phyloP scores from a whole-genome alignment of 2,888 invertebrate species.

The Lobophora halterata region DNA sequence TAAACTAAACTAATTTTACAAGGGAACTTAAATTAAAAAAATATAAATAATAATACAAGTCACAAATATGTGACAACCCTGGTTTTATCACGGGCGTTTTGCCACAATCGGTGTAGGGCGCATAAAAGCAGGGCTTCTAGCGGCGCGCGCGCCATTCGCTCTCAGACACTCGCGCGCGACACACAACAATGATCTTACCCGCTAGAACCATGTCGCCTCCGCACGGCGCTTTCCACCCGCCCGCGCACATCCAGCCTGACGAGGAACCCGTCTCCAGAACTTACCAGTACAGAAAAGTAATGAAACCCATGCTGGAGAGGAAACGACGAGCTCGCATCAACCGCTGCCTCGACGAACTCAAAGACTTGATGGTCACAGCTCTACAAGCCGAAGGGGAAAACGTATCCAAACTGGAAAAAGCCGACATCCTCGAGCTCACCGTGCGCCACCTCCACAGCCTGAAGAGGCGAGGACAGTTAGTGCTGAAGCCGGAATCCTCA shows the following conservation, averaged over 20 bases:
- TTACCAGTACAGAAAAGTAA: conserved; percentile 95
- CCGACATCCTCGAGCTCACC: conserved; percentile 92
- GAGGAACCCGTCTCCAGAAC: conserved; percentile 90
- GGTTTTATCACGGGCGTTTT: conserved; percentile 77
- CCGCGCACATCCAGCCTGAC: conserved; percentile 63
- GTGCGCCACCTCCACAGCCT: conserved; percentile 92
- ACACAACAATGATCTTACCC: conserved; percentile 65
- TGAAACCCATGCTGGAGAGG: conserved; percentile 94
- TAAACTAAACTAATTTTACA: not conserved
- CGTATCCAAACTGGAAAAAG: conserved; percentile 92
- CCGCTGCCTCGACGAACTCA: conserved; percentile 93
- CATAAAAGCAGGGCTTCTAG: conserved; percentile 65
- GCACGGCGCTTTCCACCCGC: conserved; percentile 76
- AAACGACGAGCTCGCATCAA: conserved; percentile 94
- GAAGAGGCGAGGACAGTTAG: conserved; percentile 83
- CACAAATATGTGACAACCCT: conserved; percentile 59
- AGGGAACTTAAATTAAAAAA: not conserved
- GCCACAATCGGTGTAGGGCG: conserved; percentile 77
- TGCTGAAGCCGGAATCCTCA: conserved; percentile 83
- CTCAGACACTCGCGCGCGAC: conserved; percentile 70
- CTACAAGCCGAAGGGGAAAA: conserved; percentile 94
- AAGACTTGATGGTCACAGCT: conserved; percentile 92
- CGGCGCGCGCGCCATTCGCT: conserved; percentile 77
- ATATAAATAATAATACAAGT: conserved; percentile 13
- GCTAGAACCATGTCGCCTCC: conserved; percentile 75